A percentile compares a stretch with the other conserved stretches of the same genome.
These are phyloP conservation scores for Clostera curtula DNA, from an alignment of 2,888 invertebrate species.

Conservation along the genomic window DNA sequence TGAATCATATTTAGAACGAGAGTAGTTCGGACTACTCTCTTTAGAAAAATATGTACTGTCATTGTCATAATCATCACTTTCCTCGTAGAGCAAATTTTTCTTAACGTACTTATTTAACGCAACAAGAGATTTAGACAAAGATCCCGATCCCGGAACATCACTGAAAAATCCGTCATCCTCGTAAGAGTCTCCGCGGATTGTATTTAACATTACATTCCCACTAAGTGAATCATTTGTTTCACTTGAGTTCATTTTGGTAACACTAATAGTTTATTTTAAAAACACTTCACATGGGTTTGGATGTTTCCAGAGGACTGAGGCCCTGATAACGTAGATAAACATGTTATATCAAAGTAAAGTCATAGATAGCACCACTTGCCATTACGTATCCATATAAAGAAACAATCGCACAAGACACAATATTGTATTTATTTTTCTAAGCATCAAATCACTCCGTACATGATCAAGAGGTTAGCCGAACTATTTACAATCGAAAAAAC, in stretches of 20 bases:
- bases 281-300: conserved; percentile 31
- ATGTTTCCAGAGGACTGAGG: conserved; percentile 37
- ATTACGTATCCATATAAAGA: conserved; percentile 28
- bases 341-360: conserved; percentile 39
- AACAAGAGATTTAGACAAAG: conserved; percentile 53
- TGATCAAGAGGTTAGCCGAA: conserved; percentile 43
- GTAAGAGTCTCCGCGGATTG: conserved; percentile 24
- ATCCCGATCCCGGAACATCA: conserved; percentile 50
- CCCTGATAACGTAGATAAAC: conserved; percentile 39
- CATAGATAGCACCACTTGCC: conserved; percentile 42
- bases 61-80: conserved; percentile 35
- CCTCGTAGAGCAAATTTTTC: conserved; percentile 58
- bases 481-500: conserved; percentile 64
- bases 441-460: conserved; percentile 37
- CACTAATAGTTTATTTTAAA: conserved; percentile 22
- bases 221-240: conserved; percentile 18
- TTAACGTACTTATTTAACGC: conserved; percentile 64
- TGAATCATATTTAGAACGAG: conserved; percentile 49
- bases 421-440: conserved; percentile 26
- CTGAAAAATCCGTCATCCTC: conserved; percentile 59
- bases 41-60: conserved; percentile 62
- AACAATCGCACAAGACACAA: conserved; percentile 14
- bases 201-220: conserved; percentile 13
- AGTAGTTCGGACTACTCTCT: conserved; percentile 59
- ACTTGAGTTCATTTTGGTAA: conserved; percentile 32